Conservation (phyloP, 2,797 vertebrate genomes). For the Melanotaenia parkinsoni region DNA sequence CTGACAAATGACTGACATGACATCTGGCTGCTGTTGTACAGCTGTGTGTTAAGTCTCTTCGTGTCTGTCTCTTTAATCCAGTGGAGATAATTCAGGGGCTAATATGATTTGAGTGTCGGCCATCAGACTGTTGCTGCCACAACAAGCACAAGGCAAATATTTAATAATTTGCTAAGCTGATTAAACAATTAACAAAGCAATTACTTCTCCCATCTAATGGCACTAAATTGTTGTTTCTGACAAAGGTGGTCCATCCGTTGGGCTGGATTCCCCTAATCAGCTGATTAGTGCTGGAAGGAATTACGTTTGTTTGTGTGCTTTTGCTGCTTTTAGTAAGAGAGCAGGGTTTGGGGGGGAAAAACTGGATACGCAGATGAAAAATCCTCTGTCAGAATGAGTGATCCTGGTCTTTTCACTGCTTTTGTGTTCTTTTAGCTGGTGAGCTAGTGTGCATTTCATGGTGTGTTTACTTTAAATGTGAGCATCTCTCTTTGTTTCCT, state of each 20-base stretch:
- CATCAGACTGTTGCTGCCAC: constrained; percentile 74
- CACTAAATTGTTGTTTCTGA: constrained; percentile 82
- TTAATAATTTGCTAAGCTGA: constrained; percentile 82
- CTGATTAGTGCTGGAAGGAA: constrained; percentile 68
- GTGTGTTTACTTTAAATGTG: constrained; percentile 30
- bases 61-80: constrained; percentile 74
- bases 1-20: constrained; percentile 43
- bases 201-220: constrained; percentile 82
- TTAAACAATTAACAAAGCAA: constrained; percentile 83
- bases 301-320: constrained; percentile 54
- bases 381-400: constrained; percentile 61
- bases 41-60: constrained; percentile 70
- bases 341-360: background rate
- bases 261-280: constrained; percentile 75
- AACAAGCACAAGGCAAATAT: constrained; percentile 77
- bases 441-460: constrained; percentile 26
- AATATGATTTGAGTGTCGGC: constrained; percentile 80
- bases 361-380: constrained; percentile 67
- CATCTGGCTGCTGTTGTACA: constrained; percentile 71
- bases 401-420: constrained; percentile 57
- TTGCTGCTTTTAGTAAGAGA: constrained; percentile 39
- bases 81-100: constrained; percentile 75
- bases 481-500: constrained; percentile 60
- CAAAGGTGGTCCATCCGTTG: constrained; percentile 76
- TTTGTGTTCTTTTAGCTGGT: constrained; percentile 63